These are phyloP conservation scores for Polypedilum pembai DNA, from an alignment of 1,140 invertebrate species.

Conservation along the genomic window DNA sequence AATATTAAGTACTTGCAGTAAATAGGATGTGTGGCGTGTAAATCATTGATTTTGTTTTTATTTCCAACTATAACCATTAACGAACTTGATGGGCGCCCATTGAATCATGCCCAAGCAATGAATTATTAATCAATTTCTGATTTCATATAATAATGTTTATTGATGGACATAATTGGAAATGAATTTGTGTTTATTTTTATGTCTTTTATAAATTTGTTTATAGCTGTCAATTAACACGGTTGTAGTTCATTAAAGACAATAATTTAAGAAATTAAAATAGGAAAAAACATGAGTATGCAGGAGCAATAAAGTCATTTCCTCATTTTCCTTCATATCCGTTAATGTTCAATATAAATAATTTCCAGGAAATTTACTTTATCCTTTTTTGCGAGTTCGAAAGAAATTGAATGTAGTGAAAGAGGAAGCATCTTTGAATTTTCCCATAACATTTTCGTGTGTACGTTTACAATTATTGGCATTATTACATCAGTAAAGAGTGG, in stretches of 20 bases:
- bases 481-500: background rate
- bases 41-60: constrained; percentile 8
- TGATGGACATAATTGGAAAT: too few relatives aligned
- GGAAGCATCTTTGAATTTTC: constrained; percentile 12
- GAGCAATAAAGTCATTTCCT: constrained; percentile 11
- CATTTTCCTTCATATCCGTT: constrained; percentile 1
- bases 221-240: too few relatives aligned
- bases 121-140: constrained; percentile 16
- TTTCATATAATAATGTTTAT: background rate
- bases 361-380: constrained; percentile 13
- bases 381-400: background rate
- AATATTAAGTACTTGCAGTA: background rate
- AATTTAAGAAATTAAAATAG: background rate
- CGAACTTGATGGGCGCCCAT: background rate
- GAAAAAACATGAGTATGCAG: background rate
- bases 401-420: background rate
- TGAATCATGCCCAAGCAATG: background rate
- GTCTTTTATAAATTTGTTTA: too few relatives aligned
- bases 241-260: background rate
- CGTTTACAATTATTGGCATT: background rate
- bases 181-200: too few relatives aligned
- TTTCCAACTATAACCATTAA: background rate
- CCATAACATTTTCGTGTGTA: background rate
- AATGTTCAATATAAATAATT: constrained; percentile 14
- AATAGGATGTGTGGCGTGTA: background rate